Evolutionary conservation across 2,113 vertebrate genomes (phyloP).

Genomic region (Melanerpes aurifrons): DNA sequence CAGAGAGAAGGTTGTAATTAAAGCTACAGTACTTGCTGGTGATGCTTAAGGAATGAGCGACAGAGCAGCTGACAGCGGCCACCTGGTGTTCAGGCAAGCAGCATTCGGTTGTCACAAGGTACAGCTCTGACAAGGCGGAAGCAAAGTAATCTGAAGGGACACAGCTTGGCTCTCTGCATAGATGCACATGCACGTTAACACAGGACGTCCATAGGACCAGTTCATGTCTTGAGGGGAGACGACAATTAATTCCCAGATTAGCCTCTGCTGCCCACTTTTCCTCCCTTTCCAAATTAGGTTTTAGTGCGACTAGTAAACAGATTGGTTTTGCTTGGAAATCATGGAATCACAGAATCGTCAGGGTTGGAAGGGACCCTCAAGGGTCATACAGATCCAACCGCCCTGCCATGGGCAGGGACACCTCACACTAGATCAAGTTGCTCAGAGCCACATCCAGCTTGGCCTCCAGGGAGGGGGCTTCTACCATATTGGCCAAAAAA

Average conservation of each 20-base stretch:
- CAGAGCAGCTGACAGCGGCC: not conserved
- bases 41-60: not conserved
- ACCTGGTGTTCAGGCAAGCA: not conserved
- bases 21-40: slow-evolving; percentile 55
- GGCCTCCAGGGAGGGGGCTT: too few species aligned
- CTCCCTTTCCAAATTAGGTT: not conserved
- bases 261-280: not conserved
- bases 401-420: too few species aligned
- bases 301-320: not conserved
- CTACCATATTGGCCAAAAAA: not conserved
- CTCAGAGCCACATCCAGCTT: too few species aligned
- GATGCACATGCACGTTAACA: not conserved
- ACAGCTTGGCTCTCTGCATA: not conserved
- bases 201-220: slow-evolving; percentile 27
- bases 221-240: not conserved
- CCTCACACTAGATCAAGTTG: too few species aligned
- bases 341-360: too few species aligned
- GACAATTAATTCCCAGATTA: not conserved
- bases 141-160: not conserved
- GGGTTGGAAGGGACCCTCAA: too few species aligned
- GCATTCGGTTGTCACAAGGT: slow-evolving; percentile 33
- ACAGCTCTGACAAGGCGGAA: slow-evolving; percentile 44
- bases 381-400: too few species aligned
- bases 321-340: not conserved
- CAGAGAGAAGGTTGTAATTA: not conserved